Evolutionary conservation across 2,888 invertebrate species (phyloP).

Genomic region (Byasa hedistus): DNA sequence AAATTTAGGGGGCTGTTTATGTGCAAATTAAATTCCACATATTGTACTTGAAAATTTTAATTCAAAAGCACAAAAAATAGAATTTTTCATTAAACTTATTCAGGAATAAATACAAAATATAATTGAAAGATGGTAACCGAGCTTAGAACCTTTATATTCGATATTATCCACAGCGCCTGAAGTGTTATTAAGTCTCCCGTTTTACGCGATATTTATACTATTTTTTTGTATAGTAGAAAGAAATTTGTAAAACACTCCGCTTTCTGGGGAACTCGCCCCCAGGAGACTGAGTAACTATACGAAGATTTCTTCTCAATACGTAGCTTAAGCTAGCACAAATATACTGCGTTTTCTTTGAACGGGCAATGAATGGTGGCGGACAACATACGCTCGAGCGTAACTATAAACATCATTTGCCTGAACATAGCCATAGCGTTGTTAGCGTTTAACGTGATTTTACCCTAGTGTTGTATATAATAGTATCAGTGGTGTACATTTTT

Average conservation of each 20-base stretch:
- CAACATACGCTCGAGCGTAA: conserved; percentile 3
- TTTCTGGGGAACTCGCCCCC: too few relatives aligned
- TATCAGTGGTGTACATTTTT: conserved; percentile 74
- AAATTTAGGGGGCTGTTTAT: too few relatives aligned
- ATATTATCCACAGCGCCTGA: not conserved
- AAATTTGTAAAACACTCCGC: too few relatives aligned
- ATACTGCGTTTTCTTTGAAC: not conserved
- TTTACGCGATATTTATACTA: not conserved
- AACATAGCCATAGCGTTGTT: conserved; percentile 40
- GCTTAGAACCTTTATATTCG: not conserved
- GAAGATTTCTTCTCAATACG: too few relatives aligned
- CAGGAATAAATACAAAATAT: too few relatives aligned
- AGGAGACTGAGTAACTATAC: too few relatives aligned
- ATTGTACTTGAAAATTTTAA: not conserved
- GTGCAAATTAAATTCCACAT: not conserved
- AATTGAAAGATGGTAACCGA: not conserved
- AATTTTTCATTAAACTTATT: not conserved
- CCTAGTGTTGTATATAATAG: conserved; percentile 72
- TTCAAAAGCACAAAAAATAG: not conserved
- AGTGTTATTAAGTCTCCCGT: not conserved
- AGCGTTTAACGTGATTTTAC: conserved; percentile 69
- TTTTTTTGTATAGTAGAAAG: too few relatives aligned
- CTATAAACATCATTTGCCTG: conserved; percentile 1
- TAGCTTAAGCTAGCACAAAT: not conserved
- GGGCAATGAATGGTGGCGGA: not conserved